phyloP scores from a whole-genome alignment of 2,797 vertebrate species.

The Acanthurus leucopareius region DNA sequence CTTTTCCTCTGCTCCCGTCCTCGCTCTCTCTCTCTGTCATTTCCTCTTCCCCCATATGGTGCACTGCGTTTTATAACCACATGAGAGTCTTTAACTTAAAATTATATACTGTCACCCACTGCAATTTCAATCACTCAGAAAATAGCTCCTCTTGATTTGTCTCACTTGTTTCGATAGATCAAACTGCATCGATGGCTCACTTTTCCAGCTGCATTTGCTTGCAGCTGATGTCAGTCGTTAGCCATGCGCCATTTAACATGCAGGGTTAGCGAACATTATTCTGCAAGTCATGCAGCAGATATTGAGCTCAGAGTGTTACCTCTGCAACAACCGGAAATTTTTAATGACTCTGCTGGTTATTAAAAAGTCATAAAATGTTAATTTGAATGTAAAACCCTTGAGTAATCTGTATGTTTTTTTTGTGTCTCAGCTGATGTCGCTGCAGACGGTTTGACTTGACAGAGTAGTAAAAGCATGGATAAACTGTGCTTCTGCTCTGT shows the following conservation, averaged over 20 bases:
- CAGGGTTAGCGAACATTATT: neutral
- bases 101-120: neutral
- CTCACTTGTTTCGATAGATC: neutral
- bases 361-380: neutral
- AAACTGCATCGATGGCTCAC: neutral
- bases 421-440: too few species aligned
- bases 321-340: neutral
- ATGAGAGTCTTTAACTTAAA: conserved; percentile 14
- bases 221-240: conserved; percentile 1
- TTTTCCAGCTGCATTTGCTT: conserved; percentile 2
- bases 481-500: too few species aligned
- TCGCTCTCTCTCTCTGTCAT: neutral
- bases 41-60: neutral
- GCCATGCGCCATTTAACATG: conserved; percentile 6
- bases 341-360: neutral
- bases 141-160: neutral
- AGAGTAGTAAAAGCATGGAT: too few species aligned
- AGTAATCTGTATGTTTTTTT: too few species aligned
- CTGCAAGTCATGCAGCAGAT: neutral
- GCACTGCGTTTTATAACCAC: conserved; percentile 1
- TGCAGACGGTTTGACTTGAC: too few species aligned
- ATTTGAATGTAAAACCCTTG: too few species aligned
- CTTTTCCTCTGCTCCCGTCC: neutral
- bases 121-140: conserved; percentile 6
- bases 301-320: neutral